Conservation (phyloP, 2,888 invertebrate genomes). For the Conchocele bisecta region DNA sequence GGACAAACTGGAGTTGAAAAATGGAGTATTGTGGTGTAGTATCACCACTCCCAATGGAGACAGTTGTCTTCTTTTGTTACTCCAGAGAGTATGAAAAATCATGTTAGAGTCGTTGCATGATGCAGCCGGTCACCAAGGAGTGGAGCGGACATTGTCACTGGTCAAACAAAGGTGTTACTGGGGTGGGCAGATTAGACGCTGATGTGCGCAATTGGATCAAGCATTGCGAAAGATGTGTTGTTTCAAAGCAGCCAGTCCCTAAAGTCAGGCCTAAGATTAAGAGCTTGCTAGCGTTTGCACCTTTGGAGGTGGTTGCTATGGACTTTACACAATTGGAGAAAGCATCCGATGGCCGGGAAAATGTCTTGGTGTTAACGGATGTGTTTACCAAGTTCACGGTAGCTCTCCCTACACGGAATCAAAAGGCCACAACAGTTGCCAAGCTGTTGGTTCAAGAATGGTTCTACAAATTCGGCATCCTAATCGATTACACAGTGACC, state of each 20-base stretch:
- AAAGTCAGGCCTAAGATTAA: conserved; percentile 21
- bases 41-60: neutral
- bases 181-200: conserved; percentile 33
- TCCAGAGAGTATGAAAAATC: conserved; percentile 2
- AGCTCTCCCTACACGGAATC: conserved; percentile 40
- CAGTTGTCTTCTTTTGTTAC: neutral
- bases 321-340: conserved; percentile 50
- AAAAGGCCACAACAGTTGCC: conserved; percentile 48
- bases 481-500: conserved; percentile 43
- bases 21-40: neutral
- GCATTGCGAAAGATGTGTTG: conserved; percentile 42
- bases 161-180: conserved; percentile 45
- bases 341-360: conserved; percentile 36
- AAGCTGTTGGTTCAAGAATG: conserved; percentile 46
- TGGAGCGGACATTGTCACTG: conserved; percentile 45
- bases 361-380: conserved; percentile 54
- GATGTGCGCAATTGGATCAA: conserved; percentile 36
- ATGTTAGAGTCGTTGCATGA: conserved; percentile 48
- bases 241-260: conserved; percentile 24
- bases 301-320: conserved; percentile 47
- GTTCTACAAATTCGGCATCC: conserved; percentile 51
- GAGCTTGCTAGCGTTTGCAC: conserved; percentile 33
- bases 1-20: neutral
- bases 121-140: conserved; percentile 50
- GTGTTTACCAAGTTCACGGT: conserved; percentile 46